Evolutionary conservation across 2,113 vertebrate species (phyloP).

Genomic region (Apus apus): DNA sequence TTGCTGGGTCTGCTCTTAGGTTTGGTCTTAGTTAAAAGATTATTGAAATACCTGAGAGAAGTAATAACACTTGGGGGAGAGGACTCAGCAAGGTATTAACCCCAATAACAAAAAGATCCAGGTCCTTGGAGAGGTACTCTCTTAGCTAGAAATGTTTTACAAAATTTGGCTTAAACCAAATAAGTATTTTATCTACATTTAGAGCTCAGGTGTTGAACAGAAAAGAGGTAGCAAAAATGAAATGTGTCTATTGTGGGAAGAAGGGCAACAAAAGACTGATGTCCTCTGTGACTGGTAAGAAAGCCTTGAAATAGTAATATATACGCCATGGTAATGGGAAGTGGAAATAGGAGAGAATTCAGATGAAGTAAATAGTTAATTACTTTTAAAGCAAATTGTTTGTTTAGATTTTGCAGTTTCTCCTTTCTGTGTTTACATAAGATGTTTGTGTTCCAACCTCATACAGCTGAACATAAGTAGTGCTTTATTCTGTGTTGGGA

Average conservation of each 20-base stretch:
- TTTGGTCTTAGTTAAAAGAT: background rate
- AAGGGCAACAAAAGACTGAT: background rate
- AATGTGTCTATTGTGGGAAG: background rate
- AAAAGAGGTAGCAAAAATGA: background rate
- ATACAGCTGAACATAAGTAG: background rate
- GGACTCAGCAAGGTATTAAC: background rate
- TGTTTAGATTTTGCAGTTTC: background rate
- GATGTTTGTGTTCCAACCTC: background rate
- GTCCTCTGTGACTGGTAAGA: background rate
- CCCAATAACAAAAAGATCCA: background rate
- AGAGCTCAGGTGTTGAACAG: background rate
- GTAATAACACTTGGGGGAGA: background rate
- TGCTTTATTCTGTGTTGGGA: background rate
- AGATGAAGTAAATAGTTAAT: background rate
- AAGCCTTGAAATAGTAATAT: background rate
- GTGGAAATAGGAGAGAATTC: background rate
- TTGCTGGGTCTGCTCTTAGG: background rate
- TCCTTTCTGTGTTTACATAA: background rate
- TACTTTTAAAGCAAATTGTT: background rate
- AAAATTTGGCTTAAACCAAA: background rate
- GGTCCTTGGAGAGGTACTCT: background rate
- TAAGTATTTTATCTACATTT: background rate
- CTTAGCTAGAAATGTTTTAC: background rate
- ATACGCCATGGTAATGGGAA: background rate
- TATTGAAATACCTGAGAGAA: background rate